Evolutionary conservation across 2,113 vertebrate genomes (phyloP), one percentile per base, ranked within the genome.

Genomic region (Upupa epops): DNA sequence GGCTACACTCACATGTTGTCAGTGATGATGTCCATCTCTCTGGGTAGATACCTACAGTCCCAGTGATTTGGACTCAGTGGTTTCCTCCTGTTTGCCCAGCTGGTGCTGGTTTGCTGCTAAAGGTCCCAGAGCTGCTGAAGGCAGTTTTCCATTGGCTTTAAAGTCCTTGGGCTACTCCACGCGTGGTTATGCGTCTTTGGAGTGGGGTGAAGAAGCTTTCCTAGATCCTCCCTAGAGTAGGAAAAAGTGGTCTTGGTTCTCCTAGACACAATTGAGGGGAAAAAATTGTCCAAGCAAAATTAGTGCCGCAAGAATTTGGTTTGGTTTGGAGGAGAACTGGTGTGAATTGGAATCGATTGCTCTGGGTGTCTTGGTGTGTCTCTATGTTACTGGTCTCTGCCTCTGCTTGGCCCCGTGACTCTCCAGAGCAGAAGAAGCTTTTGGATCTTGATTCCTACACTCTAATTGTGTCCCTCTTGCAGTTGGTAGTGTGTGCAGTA

Each of bases 381-480:
- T 78, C 34, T 80, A 45, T 61, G 9, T 1, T 64, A 12, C 19
- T 60, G 40, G 3, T 60, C 31, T 65, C 40, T 69, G 34, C 42
- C 52, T 75, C 22, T 52, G 28, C 60, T 51, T 56, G 16, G 11
- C 15, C n/a, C 25, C 8, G 0, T 16, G 19, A 22, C n/a, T 6
- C 16, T 6, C 42, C 4, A 8, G 37, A 58, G 59, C 36, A 58
- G 42, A 65, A 76, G 73, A 42, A 61, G 12, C 29, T 52, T 31
- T 5, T 64, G 22, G 20, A 51, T 56, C 29, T 66, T 17, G 1
- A 19, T 78, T 69, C 48, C 25, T 34, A 6, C 0, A 0, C 4
- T 51, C 4, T 71, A 8, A 13, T 18, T 9, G 20, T 31, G 3
- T 8, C 4, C 2, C 26, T 59, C 36, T 13, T 36, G 7, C 29